A percentile compares a stretch with the other conserved stretches of the same genome.
phyloP scores from a whole-genome alignment of 2,797 vertebrate species.

The Hemitrygon akajei region DNA sequence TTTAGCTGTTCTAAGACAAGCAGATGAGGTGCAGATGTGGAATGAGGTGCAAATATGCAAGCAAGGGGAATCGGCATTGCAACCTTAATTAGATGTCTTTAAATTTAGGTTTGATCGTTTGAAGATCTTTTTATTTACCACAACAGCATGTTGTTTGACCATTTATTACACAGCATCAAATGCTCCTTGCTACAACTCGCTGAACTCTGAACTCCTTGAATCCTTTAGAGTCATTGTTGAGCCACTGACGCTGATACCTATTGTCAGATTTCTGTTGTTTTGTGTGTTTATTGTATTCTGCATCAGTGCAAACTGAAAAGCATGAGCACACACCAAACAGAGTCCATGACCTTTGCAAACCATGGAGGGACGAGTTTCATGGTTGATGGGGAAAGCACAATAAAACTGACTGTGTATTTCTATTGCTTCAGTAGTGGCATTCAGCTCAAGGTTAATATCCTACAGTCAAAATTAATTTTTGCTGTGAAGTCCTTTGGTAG shows the following conservation, averaged over 20 bases:
- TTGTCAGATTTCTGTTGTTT: constrained; percentile 22
- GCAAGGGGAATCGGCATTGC: background rate
- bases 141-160: background rate
- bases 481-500: background rate
- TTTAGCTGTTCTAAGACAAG: background rate
- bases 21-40: too few relatives aligned
- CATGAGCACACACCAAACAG: background rate
- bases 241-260: background rate
- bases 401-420: background rate
- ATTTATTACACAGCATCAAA: background rate
- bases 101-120: background rate
- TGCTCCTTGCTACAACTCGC: background rate
- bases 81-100: background rate
- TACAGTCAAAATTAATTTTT: background rate
- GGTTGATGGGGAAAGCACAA: background rate
- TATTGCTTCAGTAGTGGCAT: background rate
- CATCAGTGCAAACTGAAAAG: constrained; percentile 24
- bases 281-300: constrained; percentile 24
- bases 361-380: background rate
- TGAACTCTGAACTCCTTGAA: background rate
- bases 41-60: background rate
- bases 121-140: background rate
- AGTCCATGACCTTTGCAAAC: background rate
- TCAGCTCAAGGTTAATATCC: background rate
- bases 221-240: background rate